Evolutionary conservation across 1,140 invertebrate species (phyloP).

Genomic region (Cherax destructor): DNA sequence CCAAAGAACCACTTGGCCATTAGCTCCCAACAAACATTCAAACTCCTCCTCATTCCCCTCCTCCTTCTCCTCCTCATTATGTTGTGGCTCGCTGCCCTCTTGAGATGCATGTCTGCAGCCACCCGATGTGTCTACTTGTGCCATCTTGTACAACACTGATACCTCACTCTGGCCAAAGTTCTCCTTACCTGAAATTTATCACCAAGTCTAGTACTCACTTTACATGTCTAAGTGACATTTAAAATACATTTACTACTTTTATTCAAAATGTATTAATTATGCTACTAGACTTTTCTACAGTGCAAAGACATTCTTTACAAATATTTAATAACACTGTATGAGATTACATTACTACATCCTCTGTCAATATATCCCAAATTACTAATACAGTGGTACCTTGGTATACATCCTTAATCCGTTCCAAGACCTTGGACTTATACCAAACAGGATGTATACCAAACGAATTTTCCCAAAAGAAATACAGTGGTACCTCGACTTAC

Average conservation of each 20-base stretch:
- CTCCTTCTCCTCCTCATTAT: neutral
- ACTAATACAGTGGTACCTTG: too few species aligned
- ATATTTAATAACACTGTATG: too few species aligned
- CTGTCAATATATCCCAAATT: too few species aligned
- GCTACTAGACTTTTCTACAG: neutral
- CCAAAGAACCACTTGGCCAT: constrained; percentile 65
- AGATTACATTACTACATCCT: too few species aligned
- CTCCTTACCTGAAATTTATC: constrained; percentile 1
- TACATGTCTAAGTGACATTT: neutral
- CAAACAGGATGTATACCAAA: too few species aligned
- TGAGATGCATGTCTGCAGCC: neutral
- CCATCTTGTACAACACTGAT: neutral
- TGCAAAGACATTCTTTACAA: neutral
- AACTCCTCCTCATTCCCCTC: constrained; percentile 50
- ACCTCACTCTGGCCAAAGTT: neutral
- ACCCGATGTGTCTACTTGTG: neutral
- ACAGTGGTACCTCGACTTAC: too few species aligned
- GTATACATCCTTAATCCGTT: too few species aligned
- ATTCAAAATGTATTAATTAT: neutral
- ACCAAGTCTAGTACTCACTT: neutral
- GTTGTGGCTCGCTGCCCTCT: neutral
- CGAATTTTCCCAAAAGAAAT: too few species aligned
- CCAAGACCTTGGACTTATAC: too few species aligned
- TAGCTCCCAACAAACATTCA: constrained; percentile 61
- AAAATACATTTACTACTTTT: neutral